These are phyloP conservation scores for Macroteleia sp. DNA, from an alignment of 2,888 invertebrate genomes.

Conservation along the genomic window DNA sequence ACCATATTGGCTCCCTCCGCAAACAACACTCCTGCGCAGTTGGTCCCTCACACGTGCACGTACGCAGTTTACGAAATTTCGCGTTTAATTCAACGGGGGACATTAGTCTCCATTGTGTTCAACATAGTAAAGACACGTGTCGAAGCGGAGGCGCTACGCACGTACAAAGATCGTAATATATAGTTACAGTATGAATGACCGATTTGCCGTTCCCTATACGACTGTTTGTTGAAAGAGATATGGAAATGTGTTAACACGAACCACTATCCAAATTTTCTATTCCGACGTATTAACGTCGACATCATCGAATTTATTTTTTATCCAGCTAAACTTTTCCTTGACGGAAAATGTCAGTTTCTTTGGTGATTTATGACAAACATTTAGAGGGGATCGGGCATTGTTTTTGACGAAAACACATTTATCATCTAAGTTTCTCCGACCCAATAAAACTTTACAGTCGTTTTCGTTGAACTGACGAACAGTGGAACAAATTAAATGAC, in stretches of 20 bases:
- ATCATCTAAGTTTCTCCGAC: neutral
- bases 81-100: slow-evolving; percentile 63
- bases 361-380: neutral
- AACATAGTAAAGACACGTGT: slow-evolving; percentile 51
- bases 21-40: slow-evolving; percentile 40
- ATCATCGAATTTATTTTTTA: neutral
- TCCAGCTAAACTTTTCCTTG: neutral
- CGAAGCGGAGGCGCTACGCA: slow-evolving; percentile 43
- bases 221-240: slow-evolving; percentile 46
- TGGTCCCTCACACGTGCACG: slow-evolving; percentile 25
- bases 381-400: neutral
- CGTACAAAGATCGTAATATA: slow-evolving; percentile 39
- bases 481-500: neutral
- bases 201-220: slow-evolving; percentile 26
- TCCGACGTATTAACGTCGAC: neutral
- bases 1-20: slow-evolving; percentile 75
- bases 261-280: neutral
- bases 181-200: slow-evolving; percentile 48
- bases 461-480: neutral
- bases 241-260: slow-evolving; percentile 43
- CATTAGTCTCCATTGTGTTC: slow-evolving; percentile 57
- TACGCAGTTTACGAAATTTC: slow-evolving; percentile 62
- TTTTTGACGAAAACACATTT: neutral
- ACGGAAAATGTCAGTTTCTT: neutral
- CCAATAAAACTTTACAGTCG: neutral